Evolutionary conservation across 2,888 invertebrate genomes (phyloP), one percentile per base, ranked within the genome.

Genomic region (Stenchaetothrips biformis): DNA sequence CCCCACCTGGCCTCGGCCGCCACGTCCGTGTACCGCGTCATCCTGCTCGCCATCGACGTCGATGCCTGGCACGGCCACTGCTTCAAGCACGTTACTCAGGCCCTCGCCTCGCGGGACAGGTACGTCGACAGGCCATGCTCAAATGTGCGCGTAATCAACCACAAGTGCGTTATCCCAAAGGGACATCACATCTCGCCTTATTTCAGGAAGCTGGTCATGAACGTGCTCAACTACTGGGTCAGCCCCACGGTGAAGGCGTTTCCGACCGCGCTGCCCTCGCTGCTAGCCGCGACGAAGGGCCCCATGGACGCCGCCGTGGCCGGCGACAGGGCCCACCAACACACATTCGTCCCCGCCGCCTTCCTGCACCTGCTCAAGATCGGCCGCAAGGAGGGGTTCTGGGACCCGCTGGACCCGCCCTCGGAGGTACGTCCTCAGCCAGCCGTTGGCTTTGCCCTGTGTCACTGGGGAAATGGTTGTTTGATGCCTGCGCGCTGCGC

Each of bases 221-320:
- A 74, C 67, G 67, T 74, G 25, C 67, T 74, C 25, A 74, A 74
- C 67, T 74, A 74, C 67, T 74, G 67, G 67, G 67, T 74, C 21
- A 21, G 21, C 21, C 67, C 67, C 21, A 74, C 67, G 67, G 67
- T 74, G 8, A 74, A 21, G 67, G 67, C 67, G 67, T 74, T 74
- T 11, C 67, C 67, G 67, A 25, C 11, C 8, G 11, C 67, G 7
- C 25, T 25, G 9, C 21, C 21, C 67, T 11, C 11, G 2, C 67
- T 74, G 9, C 67, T 74, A 25, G 67, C 21, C 67, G 67, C 67
- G 25, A 25, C 25, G 67, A n/a, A 21, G 9, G 67, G 21, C 67
- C 67, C 67, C 21, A 21, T 74, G 67, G 67, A 21, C 21, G 67
- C 67, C 21, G 67, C 67, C 67, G 25, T 74, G 67, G 67, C 67